Evolutionary conservation across 2,888 invertebrate genomes (phyloP).

Genomic region (Drosophila hawaiiensis): DNA sequence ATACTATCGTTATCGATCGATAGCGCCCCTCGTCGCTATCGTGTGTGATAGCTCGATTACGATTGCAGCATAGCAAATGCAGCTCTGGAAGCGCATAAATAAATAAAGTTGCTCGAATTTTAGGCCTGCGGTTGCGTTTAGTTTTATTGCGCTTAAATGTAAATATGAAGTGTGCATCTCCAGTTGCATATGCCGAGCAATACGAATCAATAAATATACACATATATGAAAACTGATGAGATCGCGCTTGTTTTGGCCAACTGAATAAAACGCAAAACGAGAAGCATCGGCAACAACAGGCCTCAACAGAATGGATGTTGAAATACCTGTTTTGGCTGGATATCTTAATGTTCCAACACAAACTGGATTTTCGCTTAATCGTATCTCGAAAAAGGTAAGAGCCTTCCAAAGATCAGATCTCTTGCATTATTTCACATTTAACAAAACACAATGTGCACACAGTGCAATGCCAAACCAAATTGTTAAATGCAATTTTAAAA

Average conservation of each 20-base stretch:
- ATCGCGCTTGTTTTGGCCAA: constrained; percentile 38
- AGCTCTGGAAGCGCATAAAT: constrained; percentile 68
- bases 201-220: constrained; percentile 28
- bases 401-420: constrained; percentile 37
- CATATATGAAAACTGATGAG: constrained; percentile 43
- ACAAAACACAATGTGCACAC: constrained; percentile 8
- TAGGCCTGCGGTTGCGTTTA: constrained; percentile 53
- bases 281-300: constrained; percentile 60
- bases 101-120: constrained; percentile 66
- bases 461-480: constrained; percentile 12
- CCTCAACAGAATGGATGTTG: constrained; percentile 88
- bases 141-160: constrained; percentile 60
- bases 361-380: constrained; percentile 89
- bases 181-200: constrained; percentile 37
- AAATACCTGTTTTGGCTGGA: constrained; percentile 91
- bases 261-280: constrained; percentile 38
- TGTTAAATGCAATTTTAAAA: constrained; percentile 5
- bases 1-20: constrained; percentile 32
- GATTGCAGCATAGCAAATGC: constrained; percentile 43
- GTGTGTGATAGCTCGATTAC: constrained; percentile 27
- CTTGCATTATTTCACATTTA: constrained; percentile 18
- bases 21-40: not conserved
- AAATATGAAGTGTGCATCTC: constrained; percentile 68
- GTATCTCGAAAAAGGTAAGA: constrained; percentile 91
- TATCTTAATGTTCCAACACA: constrained; percentile 92